phyloP scores from a whole-genome alignment of 2,888 invertebrate species.

The Caenorhabditis wallacei region DNA sequence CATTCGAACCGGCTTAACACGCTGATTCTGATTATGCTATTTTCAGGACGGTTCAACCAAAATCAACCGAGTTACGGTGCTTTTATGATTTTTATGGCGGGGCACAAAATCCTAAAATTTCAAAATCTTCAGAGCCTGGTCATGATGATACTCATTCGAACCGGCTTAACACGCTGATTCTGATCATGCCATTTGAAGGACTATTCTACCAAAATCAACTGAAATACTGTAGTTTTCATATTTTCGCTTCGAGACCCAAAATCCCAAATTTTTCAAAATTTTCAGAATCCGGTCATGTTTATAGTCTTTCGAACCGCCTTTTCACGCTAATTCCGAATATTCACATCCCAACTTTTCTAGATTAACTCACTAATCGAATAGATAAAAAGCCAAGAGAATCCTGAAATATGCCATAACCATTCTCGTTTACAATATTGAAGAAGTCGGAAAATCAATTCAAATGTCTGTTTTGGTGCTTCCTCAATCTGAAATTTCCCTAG shows the following conservation, averaged over 20 bases:
- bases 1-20: not conserved
- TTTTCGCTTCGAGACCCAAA: not conserved
- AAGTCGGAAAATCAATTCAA: slow-evolving; percentile 79
- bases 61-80: not conserved
- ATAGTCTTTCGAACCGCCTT: too few species aligned
- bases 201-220: not conserved
- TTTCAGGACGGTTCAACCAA: not conserved
- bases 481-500: slow-evolving; percentile 47
- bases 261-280: not conserved
- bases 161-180: not conserved
- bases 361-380: slow-evolving; percentile 79
- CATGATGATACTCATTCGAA: not conserved
- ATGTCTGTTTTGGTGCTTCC: slow-evolving; percentile 72
- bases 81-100: not conserved
- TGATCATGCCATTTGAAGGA: not conserved
- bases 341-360: not conserved
- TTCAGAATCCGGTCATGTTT: not conserved
- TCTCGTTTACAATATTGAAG: slow-evolving; percentile 81
- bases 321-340: too few species aligned
- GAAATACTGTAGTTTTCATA: not conserved
- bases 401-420: slow-evolving; percentile 83
- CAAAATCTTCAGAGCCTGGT: too few species aligned
- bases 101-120: not conserved
- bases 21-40: not conserved
- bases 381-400: slow-evolving; percentile 82